A percentile compares a stretch with the other conserved stretches of the same genome.
Evolutionary conservation across 2,888 invertebrate species (phyloP).

Genomic region (Elegia similella): DNA sequence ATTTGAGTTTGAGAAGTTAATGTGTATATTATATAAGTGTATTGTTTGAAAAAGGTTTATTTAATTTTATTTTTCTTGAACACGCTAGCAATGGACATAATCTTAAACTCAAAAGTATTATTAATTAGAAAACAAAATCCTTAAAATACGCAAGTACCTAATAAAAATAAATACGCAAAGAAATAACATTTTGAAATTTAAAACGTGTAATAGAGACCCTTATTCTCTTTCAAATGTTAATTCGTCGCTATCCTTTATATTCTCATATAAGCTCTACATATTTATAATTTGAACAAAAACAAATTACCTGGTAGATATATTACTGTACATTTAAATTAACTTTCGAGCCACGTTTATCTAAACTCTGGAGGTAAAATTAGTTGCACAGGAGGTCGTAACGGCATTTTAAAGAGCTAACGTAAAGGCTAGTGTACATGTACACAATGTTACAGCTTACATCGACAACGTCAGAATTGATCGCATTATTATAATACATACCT

Average conservation of each 20-base stretch:
- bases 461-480: no score
- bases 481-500: no score
- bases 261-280: neutral
- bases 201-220: neutral
- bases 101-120: no score
- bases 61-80: no score
- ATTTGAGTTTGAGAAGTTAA: neutral
- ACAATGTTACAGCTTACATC: neutral
- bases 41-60: no score
- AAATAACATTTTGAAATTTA: neutral
- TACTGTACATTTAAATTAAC: neutral
- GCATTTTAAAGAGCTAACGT: slow-evolving; percentile 57
- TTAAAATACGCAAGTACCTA: no score
- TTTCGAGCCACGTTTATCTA: slow-evolving; percentile 5
- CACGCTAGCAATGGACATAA: no score
- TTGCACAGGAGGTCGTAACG: slow-evolving; percentile 49
- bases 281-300: slow-evolving; percentile 1
- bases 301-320: neutral
- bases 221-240: slow-evolving; percentile 11
- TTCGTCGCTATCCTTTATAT: neutral
- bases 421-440: neutral
- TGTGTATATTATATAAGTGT: no score
- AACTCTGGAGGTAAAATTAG: slow-evolving; percentile 24
- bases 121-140: no score
- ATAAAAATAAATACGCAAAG: no score